phyloP scores from a whole-genome alignment of 2,797 vertebrate genomes.

The Poeciliopsis infans region DNA sequence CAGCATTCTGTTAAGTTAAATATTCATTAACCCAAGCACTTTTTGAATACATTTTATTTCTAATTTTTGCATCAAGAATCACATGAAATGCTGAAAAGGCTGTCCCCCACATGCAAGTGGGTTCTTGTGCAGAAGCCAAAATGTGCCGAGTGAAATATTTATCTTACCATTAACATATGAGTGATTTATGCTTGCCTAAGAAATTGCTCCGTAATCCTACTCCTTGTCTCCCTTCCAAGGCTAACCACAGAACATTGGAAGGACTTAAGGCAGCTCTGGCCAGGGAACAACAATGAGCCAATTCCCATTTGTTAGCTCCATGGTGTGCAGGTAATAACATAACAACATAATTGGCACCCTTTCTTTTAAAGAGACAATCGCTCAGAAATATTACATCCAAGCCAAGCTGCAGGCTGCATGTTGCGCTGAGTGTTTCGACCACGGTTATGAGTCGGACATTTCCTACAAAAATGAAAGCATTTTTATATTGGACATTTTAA shows the following conservation, averaged over 20 bases:
- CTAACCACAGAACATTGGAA: conserved; percentile 39
- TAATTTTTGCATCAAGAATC: conserved; percentile 32
- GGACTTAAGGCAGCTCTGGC: conserved; percentile 42
- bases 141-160: conserved; percentile 45
- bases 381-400: conserved; percentile 49
- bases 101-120: conserved; percentile 15
- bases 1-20: neutral
- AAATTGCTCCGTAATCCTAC: conserved; percentile 32
- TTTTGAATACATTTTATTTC: conserved; percentile 16
- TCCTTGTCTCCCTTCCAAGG: conserved; percentile 5
- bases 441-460: conserved; percentile 18
- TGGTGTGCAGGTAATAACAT: conserved; percentile 64
- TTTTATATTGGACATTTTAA: conserved; percentile 23
- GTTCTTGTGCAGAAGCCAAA: conserved; percentile 22
- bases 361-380: conserved; percentile 60
- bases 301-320: conserved; percentile 53
- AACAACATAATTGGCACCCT: conserved; percentile 55
- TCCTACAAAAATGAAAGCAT: conserved; percentile 19
- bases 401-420: conserved; percentile 33
- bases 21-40: neutral
- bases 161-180: conserved; percentile 49
- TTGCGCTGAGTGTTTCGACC: conserved; percentile 38
- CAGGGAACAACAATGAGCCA: conserved; percentile 51
- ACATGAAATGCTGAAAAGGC: conserved; percentile 22
- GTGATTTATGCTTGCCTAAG: conserved; percentile 51